Evolutionary conservation across 2,797 vertebrate genomes (phyloP), one percentile per base, ranked within the genome.

Genomic region (Anabas testudineus): DNA sequence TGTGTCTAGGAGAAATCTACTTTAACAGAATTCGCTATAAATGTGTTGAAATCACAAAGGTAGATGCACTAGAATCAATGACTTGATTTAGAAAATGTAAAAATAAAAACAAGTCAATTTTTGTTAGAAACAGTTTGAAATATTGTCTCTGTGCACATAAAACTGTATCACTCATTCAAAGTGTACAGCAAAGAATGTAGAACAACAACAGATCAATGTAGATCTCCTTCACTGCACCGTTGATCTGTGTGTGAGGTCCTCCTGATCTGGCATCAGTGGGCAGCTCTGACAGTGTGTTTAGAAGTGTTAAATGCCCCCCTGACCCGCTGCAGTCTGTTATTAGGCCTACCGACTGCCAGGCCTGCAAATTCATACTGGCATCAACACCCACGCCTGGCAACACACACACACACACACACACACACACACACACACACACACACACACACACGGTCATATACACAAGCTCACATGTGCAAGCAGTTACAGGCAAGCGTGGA

Each of bases 281-380:
- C 85, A 75, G 73, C 80, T 43, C 74, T 79, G 80, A 76, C 83
- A 77, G 80, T 75, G 80, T 90, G 82, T 84, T 91, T 85, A 88
- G 85, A 82, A 81, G 91, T 91, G 90, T 73, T 89, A 90, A 90
- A 88, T 77, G 90, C 84, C 88, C 89, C 90, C 88, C 88, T 82
- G 81, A 90, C 90, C 88, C 65, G 81, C 85, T 85, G 80, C 87
- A 87, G 88, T 90, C 88, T 91, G 89, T 90, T 88, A 91, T 90
- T 91, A 87, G 70, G 76, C 72, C 84, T 41, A 74, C 64, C 57
- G 61, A 84, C 76, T 86, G 86, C 85, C 90, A 88, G 80, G 63
- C 66, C 68, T 28, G 78, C 80, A 80, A 74, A 80, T 71, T 82
- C 83, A 68, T 13, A 80, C 76, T 84, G 91, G 84, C 84, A 88